Base-by-base conservation (phyloP, 1,140 invertebrate species). In the Agrilus planipennis region DNA sequence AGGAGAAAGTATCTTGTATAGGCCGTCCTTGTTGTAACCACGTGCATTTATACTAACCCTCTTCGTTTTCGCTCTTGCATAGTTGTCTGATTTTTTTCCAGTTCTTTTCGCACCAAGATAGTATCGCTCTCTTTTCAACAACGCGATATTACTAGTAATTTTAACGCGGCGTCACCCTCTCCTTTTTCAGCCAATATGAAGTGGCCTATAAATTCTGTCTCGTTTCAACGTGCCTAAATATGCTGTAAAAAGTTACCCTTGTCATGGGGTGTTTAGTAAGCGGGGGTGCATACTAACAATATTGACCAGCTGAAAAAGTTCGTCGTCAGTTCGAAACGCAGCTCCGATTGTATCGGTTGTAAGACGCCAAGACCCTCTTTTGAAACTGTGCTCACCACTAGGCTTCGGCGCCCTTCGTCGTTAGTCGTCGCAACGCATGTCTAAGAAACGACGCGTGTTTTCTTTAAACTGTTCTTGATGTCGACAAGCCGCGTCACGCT, bases 221-320 rank as follows among this genome's bases (percentile, higher is more conserved):
- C 49, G 43, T 53, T 50, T 47, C 52, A 49, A 38, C 46, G 41
- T 46, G 48, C 51, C 52, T 54, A 53, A 54, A 51, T 54, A 54
- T 53, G 46, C 46, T 40, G 53, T 61, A 62, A 62, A 62, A 62
- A 62, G 55, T 62, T 54, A 58, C 60, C 57, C 58, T 61, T 57
- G 53, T 46, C 47, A 52, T 44, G 41, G 42, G 44, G 44, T 45
- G 42, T 49, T 43, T 41, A 44, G 35, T n/a, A n/a, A 41, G 43
- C 44, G 49, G 51, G 51, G 51, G 51, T 50, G 46, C 22, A 36
- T 21, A 36, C 34, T 44, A 44, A 46, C 42, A 47, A 47, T 53
- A 53, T 53, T 53, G 51, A 53, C 48, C 51, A 50, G 51, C 46
- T 44, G 46, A 51, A 51, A 52, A 52, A 42, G 45, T 52, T 51